Evolutionary conservation across 2,797 vertebrate species (phyloP), one percentile per base, ranked within the genome.

Genomic region (Poecilia velifera): DNA sequence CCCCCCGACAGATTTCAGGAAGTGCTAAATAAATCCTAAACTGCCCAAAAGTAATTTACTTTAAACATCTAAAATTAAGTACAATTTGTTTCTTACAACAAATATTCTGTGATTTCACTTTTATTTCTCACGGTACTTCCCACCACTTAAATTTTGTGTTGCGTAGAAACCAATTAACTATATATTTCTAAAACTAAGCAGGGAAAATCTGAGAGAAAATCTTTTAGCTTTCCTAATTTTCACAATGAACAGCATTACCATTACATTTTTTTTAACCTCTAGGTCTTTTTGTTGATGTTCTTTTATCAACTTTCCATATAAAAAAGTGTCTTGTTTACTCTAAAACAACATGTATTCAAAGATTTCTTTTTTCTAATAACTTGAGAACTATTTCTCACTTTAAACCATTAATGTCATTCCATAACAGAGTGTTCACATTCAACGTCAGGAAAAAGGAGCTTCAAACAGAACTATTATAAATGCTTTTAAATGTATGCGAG

Each of bases 11-110:
- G 87, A 87, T 80, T 91, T 90, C 72, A 89, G 90, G 91, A 90
- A 91, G 91, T 85, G 78, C 82, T 86, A 87, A 90, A 91, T 92
- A 82, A 91, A 90, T 90, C 81, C 82, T 55, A 73, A 78, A 90
- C 74, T 89, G 86, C 18, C 80, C n/a, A 62, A 53, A 57, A 82
- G 75, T 76, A 51, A 73, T 51, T 84, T 64, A 75, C 79, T 93
- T 71, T 85, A 86, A 90, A 84, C 51, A 64, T 14, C 28, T 28
- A 62, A 14, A 57, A 82, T 92, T 83, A 91, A 89, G 80, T 86
- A 89, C 71, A 86, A 73, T 73, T 45, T 46, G 47, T 51, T 57
- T 55, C 36, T 57, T 18, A 16, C 2, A 3, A 43, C 59, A 66
- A 77, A 76, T 46, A 45, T 62, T 36, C 59, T 70, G 64, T 75